A percentile compares a stretch with the other conserved stretches of the same genome.
These are phyloP conservation scores for Leptura quadrifasciata DNA, from an alignment of 2,888 invertebrate species.

Conservation along the genomic window DNA sequence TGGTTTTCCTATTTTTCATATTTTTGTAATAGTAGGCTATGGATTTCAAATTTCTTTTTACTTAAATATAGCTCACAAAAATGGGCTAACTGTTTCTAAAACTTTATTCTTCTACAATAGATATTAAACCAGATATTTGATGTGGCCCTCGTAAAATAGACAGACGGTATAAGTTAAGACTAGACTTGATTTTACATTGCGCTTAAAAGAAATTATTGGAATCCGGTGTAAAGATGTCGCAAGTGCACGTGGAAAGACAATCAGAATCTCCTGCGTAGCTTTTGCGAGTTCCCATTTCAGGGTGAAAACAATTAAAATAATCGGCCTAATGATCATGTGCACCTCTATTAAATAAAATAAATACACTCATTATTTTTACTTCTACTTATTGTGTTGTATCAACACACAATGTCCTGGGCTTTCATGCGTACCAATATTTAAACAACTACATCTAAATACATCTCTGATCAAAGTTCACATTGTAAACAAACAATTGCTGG, in stretches of 20 bases:
- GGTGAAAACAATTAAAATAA: constrained; percentile 25
- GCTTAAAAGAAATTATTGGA: neutral
- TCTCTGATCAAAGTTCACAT: constrained; percentile 13
- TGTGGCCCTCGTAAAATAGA: too few relatives aligned
- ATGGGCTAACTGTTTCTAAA: too few relatives aligned
- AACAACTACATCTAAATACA: constrained; percentile 25
- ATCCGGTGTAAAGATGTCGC: neutral
- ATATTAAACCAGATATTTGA: too few relatives aligned
- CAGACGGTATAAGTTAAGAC: too few relatives aligned
- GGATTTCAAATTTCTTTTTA: too few relatives aligned
- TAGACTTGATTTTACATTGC: too few relatives aligned
- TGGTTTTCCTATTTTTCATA: too few relatives aligned
- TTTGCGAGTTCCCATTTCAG: neutral
- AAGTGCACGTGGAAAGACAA: neutral
- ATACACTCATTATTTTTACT: neutral
- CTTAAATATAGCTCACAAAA: too few relatives aligned
- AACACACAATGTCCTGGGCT: neutral
- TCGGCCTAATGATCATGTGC: constrained; percentile 5
- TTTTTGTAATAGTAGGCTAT: too few relatives aligned
- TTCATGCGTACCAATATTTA: constrained; percentile 36
- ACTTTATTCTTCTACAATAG: too few relatives aligned
- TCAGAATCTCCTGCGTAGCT: neutral
- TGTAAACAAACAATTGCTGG: constrained; percentile 30
- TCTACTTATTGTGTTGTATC: constrained; percentile 17
- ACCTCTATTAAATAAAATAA: constrained; percentile 5